Conservation (phyloP, 2,888 invertebrate genomes). For the Leucophora obtusa region DNA sequence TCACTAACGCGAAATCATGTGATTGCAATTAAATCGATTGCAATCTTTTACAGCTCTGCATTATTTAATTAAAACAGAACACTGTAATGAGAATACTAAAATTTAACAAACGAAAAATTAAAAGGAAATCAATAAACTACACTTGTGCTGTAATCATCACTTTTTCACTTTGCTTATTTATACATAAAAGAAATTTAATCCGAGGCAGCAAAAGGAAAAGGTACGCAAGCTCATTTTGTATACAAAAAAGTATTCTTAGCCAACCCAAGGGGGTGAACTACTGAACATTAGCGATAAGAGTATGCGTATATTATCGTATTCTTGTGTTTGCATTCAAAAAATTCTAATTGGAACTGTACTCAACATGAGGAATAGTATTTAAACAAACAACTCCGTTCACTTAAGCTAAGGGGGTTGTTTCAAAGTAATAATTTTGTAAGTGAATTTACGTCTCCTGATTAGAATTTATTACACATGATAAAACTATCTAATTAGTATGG, state of each 20-base stretch:
- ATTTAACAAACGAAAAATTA: conserved; percentile 8
- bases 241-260: conserved; percentile 6
- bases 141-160: conserved; percentile 60
- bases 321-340: conserved; percentile 12
- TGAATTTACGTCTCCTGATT: neutral
- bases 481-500: too few relatives aligned
- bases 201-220: conserved; percentile 1
- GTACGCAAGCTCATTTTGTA: conserved; percentile 45
- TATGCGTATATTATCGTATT: conserved; percentile 44
- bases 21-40: too few relatives aligned
- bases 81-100: conserved; percentile 1
- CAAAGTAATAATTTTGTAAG: neutral
- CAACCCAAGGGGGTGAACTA: conserved; percentile 33
- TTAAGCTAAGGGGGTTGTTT: conserved; percentile 23
- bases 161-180: conserved; percentile 39
- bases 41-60: too few relatives aligned
- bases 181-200: neutral
- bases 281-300: conserved; percentile 30
- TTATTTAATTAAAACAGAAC: too few relatives aligned
- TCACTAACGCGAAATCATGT: too few relatives aligned
- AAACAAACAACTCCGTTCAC: neutral
- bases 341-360: conserved; percentile 66
- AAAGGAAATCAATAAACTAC: conserved; percentile 28
- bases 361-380: conserved; percentile 1
- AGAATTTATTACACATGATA: neutral